These are phyloP conservation scores for Botrylloides violaceus DNA, from an alignment of 23 tunicate species.

Conservation along the genomic window DNA sequence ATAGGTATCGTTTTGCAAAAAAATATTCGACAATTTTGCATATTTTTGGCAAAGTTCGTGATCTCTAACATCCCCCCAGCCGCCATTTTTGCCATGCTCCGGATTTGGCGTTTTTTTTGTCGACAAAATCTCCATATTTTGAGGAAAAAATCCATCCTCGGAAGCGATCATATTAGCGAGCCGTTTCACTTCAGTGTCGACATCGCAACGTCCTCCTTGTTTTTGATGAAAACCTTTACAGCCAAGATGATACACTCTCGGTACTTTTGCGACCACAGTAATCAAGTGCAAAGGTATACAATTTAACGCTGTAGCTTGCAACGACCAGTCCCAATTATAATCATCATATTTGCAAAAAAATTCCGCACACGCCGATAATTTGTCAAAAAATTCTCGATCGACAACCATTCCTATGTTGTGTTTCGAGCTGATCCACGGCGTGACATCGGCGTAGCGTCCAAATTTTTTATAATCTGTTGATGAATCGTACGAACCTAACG, in stretches of 20 bases:
- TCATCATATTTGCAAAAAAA: slow-evolving; percentile 79
- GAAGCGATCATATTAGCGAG: neutral
- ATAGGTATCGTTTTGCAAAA: too few species aligned
- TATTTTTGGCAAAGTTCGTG: slow-evolving; percentile 59
- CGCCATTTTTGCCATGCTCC: slow-evolving; percentile 55
- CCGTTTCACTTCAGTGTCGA: slow-evolving; percentile 10
- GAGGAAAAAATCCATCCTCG: slow-evolving; percentile 40
- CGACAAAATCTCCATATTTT: slow-evolving; percentile 27
- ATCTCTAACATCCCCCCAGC: slow-evolving; percentile 96
- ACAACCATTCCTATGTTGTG: slow-evolving; percentile 86
- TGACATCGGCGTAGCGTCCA: slow-evolving; percentile 36
- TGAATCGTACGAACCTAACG: slow-evolving; percentile 60
- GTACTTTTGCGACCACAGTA: slow-evolving; percentile 41
- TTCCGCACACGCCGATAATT: slow-evolving; percentile 30
- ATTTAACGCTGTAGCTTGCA: slow-evolving; percentile 41
- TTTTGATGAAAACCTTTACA: slow-evolving; percentile 58
- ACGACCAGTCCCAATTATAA: slow-evolving; percentile 98
- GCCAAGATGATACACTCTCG: slow-evolving; percentile 76
- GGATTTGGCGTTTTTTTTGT: slow-evolving; percentile 21
- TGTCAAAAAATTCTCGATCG: slow-evolving; percentile 25
- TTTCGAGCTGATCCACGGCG: slow-evolving; percentile 61
- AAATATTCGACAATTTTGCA: too few species aligned
- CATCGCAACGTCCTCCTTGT: slow-evolving; percentile 34
- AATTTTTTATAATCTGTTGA: slow-evolving; percentile 19
- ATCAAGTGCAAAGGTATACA: slow-evolving; percentile 5